These are phyloP conservation scores for Ifrita kowaldi DNA, from an alignment of 2,113 vertebrate genomes.

Conservation along the genomic window DNA sequence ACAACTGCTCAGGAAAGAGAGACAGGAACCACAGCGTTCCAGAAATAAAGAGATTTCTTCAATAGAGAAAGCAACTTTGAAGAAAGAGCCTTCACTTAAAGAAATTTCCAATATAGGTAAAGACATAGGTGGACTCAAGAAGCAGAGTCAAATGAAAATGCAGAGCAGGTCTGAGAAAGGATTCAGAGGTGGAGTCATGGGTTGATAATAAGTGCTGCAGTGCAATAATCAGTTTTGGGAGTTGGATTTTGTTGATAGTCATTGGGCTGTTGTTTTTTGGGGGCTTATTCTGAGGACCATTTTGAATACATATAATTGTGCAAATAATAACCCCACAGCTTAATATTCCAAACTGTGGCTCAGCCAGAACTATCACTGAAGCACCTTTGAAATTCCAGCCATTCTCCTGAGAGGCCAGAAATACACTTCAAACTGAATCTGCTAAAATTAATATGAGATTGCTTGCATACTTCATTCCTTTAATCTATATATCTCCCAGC, in stretches of 20 bases:
- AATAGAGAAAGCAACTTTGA: rapidly evolving
- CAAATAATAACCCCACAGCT: neutral
- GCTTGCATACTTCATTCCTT: neutral
- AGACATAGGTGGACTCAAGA: rapidly evolving
- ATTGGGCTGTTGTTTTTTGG: rapidly evolving
- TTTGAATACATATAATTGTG: neutral
- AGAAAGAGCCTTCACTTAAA: neutral
- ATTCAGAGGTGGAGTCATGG: neutral
- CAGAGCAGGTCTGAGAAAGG: rapidly evolving
- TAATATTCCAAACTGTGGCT: neutral
- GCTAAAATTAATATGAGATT: neutral
- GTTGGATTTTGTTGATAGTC: neutral
- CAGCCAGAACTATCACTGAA: neutral
- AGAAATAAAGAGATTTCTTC: neutral
- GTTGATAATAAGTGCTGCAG: neutral
- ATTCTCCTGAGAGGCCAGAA: neutral
- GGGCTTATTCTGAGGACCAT: neutral
- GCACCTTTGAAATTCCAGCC: neutral
- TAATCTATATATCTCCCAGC: neutral
- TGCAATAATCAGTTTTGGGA: neutral
- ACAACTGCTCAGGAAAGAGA: neutral
- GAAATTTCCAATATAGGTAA: neutral
- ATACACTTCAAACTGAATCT: neutral
- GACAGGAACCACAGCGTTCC: neutral
- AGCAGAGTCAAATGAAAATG: neutral